Percentiles rank a stretch among this genome's conserved stretches.
Conservation (phyloP, 2,113 vertebrate species). For the Tylochromis polylepis region DNA sequence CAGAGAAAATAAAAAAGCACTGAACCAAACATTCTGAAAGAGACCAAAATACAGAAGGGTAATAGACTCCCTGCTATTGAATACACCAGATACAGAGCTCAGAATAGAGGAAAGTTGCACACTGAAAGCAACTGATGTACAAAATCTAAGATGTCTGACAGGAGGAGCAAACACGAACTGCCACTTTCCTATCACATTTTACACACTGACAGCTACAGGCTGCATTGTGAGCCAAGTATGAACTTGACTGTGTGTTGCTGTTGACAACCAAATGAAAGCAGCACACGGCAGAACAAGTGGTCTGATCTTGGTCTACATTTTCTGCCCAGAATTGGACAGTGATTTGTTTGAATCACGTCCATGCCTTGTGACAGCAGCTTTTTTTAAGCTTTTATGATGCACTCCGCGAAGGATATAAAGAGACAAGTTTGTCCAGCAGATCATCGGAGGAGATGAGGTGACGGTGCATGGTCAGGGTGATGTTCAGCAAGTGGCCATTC, state of each 20-base stretch:
- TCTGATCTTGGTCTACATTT: conserved; percentile 16
- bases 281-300: conserved; percentile 15
- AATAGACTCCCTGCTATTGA: not conserved
- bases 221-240: conserved; percentile 35
- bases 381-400: not conserved
- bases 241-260: conserved; percentile 56
- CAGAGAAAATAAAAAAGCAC: not conserved
- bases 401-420: conserved; percentile 86
- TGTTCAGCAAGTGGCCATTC: conserved; percentile 84
- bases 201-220: conserved; percentile 35
- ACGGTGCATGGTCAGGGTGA: conserved; percentile 91
- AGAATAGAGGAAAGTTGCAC: not conserved
- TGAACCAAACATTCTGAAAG: not conserved
- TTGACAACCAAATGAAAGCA: conserved; percentile 56
- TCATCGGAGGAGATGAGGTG: conserved; percentile 87
- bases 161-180: conserved; percentile 26
- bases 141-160: not conserved
- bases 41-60: not conserved
- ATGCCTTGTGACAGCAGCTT: not conserved
- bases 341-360: not conserved
- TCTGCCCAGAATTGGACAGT: not conserved
- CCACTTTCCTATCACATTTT: conserved; percentile 38
- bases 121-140: not conserved
- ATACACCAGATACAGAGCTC: not conserved
- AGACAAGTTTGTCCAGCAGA: conserved; percentile 83